These are phyloP conservation scores for Notamacropus eugenii DNA, from an alignment of 2,797 vertebrate species.

Conservation along the genomic window DNA sequence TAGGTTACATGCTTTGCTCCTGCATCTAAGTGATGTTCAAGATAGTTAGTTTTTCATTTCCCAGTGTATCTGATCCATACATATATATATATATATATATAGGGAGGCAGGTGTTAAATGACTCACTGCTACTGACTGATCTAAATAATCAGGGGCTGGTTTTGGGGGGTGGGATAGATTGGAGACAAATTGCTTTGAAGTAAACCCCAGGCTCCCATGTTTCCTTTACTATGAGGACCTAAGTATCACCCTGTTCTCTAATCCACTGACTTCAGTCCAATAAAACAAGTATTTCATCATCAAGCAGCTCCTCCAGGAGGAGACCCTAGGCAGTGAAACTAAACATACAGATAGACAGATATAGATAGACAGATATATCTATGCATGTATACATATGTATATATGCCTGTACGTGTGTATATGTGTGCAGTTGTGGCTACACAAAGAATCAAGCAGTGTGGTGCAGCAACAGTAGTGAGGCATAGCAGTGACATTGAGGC, in stretches of 20 bases:
- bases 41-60: background rate
- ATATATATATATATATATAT: too few species aligned
- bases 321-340: background rate
- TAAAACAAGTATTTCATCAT: background rate
- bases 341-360: background rate
- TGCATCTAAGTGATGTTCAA: background rate
- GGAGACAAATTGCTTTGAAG: background rate
- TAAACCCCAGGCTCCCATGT: background rate
- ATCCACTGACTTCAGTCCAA: background rate
- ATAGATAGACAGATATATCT: too few species aligned
- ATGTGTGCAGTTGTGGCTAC: background rate
- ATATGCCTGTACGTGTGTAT: too few species aligned
- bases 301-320: background rate
- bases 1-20: background rate
- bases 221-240: background rate
- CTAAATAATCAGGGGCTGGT: background rate
- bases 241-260: background rate
- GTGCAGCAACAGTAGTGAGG: background rate
- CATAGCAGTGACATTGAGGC: background rate
- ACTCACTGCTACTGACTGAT: background rate
- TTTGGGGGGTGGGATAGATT: background rate
- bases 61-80: too few species aligned
- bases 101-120: background rate
- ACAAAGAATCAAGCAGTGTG: background rate
- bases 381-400: too few species aligned